These are phyloP conservation scores for Hylaeus anthracinus DNA, from an alignment of 1,140 invertebrate genomes.

Conservation along the genomic window DNA sequence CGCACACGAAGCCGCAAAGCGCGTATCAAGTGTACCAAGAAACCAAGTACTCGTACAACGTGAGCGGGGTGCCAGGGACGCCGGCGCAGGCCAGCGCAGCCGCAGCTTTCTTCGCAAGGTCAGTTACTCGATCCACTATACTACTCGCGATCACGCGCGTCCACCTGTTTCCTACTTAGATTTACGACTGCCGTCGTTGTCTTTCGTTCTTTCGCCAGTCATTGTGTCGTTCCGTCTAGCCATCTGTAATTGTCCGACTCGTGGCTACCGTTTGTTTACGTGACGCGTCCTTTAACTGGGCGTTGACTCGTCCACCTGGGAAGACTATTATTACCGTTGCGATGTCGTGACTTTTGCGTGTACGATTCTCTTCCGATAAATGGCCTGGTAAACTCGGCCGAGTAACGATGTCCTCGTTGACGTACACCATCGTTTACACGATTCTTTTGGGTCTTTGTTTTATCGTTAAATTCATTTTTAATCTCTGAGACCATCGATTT, in stretches of 20 bases:
- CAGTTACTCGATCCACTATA: conserved; percentile 60
- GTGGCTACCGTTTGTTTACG: conserved; percentile 37
- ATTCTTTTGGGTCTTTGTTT: too few species aligned
- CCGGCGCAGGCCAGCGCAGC: conserved; percentile 78
- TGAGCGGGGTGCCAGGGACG: conserved; percentile 77
- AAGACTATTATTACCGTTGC: not conserved
- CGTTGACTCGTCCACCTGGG: not conserved
- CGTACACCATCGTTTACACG: too few species aligned
- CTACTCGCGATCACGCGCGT: conserved; percentile 46
- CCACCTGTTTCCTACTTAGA: conserved; percentile 48
- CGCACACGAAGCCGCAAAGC: conserved; percentile 68
- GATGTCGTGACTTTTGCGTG: not conserved
- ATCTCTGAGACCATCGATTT: too few species aligned
- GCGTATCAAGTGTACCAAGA: conserved; percentile 76
- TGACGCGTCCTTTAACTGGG: conserved; percentile 18
- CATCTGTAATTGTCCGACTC: conserved; percentile 42
- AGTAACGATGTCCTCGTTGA: too few species aligned
- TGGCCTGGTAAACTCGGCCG: too few species aligned
- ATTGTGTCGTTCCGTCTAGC: conserved; percentile 18
- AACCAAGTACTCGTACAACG: conserved; percentile 79
- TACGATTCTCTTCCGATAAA: too few species aligned
- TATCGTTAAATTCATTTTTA: too few species aligned
- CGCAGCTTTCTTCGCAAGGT: conserved; percentile 80
- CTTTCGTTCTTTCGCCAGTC: conserved; percentile 9
- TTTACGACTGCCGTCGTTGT: conserved; percentile 1